These are phyloP conservation scores for Hippolais icterina DNA, from an alignment of 2,113 vertebrate species.

Conservation along the genomic window DNA sequence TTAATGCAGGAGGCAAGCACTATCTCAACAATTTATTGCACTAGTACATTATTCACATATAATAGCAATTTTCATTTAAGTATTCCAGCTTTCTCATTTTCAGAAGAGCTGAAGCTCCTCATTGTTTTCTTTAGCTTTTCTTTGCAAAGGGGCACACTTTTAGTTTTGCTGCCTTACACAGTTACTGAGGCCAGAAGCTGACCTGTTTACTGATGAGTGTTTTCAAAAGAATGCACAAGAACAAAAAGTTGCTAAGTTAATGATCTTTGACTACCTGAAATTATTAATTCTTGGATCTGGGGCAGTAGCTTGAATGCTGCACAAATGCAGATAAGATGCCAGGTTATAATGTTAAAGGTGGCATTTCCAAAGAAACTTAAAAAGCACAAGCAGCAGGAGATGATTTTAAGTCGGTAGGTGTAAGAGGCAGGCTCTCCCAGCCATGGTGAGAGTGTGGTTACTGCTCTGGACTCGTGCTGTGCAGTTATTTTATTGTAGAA, in stretches of 20 bases:
- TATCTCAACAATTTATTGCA: background rate
- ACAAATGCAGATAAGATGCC: background rate
- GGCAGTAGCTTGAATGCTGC: background rate
- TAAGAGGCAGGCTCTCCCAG: background rate
- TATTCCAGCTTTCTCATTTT: background rate
- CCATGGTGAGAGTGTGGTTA: fast-evolving
- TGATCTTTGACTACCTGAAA: background rate
- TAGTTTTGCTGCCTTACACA: background rate
- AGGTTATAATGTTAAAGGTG: background rate
- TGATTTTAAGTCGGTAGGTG: background rate
- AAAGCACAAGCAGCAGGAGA: background rate
- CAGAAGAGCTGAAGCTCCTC: background rate
- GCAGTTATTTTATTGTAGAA: background rate
- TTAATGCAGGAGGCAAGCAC: background rate
- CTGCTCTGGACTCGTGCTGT: background rate
- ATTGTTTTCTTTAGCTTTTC: background rate
- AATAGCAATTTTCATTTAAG: background rate
- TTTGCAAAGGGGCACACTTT: background rate
- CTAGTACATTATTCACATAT: background rate
- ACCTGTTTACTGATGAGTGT: background rate
- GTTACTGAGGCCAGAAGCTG: background rate
- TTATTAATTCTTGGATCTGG: background rate
- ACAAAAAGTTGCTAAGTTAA: background rate
- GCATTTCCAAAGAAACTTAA: background rate
- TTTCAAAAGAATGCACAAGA: background rate